Evolutionary conservation across 2,797 vertebrate genomes (phyloP).

Genomic region (Arrhamphus sclerolepis): DNA sequence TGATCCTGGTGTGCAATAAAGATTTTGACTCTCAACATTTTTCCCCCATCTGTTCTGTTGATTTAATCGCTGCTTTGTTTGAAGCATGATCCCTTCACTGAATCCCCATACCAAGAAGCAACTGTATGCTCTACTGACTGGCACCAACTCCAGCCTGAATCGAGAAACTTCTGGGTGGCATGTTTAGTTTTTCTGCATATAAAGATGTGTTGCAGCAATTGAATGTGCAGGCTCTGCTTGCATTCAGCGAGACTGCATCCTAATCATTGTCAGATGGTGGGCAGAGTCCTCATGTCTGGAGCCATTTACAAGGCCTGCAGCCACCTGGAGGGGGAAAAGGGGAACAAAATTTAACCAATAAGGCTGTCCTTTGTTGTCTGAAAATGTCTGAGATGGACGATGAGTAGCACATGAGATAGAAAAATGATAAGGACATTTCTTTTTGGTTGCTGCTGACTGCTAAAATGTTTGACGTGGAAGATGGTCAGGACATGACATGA

Average conservation of each 20-base stretch:
- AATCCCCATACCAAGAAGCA: background rate
- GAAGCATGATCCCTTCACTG: background rate
- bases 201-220: constrained; percentile 67
- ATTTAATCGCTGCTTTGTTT: background rate
- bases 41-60: background rate
- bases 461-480: constrained; percentile 5
- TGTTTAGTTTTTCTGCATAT: constrained; percentile 63
- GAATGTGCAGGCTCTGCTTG: constrained; percentile 55
- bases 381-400: constrained; percentile 61
- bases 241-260: constrained; percentile 51
- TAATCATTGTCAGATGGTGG: constrained; percentile 81
- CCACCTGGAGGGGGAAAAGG: constrained; percentile 42
- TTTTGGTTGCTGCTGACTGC: constrained; percentile 7
- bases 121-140: constrained; percentile 19
- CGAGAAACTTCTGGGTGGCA: constrained; percentile 63
- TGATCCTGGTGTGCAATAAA: background rate
- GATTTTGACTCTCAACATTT: background rate
- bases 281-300: constrained; percentile 73
- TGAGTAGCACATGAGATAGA: constrained; percentile 43
- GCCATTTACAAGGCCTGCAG: constrained; percentile 70
- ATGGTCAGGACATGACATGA: too few species aligned
- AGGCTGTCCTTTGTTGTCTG: constrained; percentile 74
- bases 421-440: constrained; percentile 19
- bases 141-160: constrained; percentile 12
- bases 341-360: constrained; percentile 28